A percentile compares a stretch with the other conserved stretches of the same genome.
phyloP scores from a whole-genome alignment of 2,113 vertebrate species.

The Boleophthalmus pectinirostris region DNA sequence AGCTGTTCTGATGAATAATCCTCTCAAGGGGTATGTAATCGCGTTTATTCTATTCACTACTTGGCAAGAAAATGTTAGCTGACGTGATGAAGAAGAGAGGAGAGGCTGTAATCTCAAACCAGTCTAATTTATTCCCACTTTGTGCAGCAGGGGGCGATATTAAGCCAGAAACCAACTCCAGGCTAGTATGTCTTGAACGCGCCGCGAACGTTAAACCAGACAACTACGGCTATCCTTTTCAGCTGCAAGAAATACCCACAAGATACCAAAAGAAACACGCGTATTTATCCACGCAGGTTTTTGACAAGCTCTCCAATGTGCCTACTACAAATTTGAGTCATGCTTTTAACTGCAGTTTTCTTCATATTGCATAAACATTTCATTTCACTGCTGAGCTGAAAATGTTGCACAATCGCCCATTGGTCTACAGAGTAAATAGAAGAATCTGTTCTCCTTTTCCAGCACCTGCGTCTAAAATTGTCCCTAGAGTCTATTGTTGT shows the following conservation, averaged over 20 bases:
- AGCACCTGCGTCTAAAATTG: conserved; percentile 36
- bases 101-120: neutral
- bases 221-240: conserved; percentile 33
- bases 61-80: conserved; percentile 14
- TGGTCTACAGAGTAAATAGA: conserved; percentile 42
- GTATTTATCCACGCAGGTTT: conserved; percentile 13
- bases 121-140: neutral
- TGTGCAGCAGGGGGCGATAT: conserved; percentile 74
- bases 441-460: conserved; percentile 22
- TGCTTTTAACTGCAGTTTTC: conserved; percentile 40
- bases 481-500: conserved; percentile 27
- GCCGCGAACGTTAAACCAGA: conserved; percentile 40
- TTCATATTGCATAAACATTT: conserved; percentile 32
- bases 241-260: conserved; percentile 16
- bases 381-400: conserved; percentile 21
- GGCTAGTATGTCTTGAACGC: conserved; percentile 15
- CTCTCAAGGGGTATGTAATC: conserved; percentile 37
- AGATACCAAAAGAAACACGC: conserved; percentile 4
- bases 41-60: conserved; percentile 1
- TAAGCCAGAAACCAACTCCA: conserved; percentile 58
- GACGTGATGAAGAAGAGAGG: conserved; percentile 21
- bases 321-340: conserved; percentile 22
- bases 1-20: conserved; percentile 54
- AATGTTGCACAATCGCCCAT: conserved; percentile 27
- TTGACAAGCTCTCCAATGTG: conserved; percentile 16